Percentiles rank a stretch among this genome's conserved stretches.
phyloP scores from a whole-genome alignment of 2,797 vertebrate species.

The Chanos chanos region DNA sequence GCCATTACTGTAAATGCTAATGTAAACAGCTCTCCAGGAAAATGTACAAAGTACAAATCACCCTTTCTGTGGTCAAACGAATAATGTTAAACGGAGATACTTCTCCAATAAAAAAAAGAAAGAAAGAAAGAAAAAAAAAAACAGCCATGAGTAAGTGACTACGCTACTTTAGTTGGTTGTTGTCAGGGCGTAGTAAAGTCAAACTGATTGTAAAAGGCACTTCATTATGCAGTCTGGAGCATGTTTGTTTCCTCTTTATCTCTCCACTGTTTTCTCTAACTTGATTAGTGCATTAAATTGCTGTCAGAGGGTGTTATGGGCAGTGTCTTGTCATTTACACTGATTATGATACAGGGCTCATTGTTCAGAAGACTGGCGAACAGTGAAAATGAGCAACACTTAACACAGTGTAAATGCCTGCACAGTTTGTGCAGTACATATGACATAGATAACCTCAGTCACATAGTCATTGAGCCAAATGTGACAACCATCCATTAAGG shows the following conservation, averaged over 20 bases:
- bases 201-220: slow-evolving; percentile 33
- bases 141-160: too few species aligned
- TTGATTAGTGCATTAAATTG: slow-evolving; percentile 40
- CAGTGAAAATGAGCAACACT: not conserved
- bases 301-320: slow-evolving; percentile 32
- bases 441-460: not conserved
- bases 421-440: not conserved
- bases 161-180: too few species aligned
- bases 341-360: too few species aligned
- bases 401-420: too few species aligned
- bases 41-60: too few species aligned
- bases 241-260: slow-evolving; percentile 25
- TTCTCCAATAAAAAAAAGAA: too few species aligned
- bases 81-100: too few species aligned
- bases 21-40: too few species aligned
- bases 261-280: slow-evolving; percentile 38
- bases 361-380: not conserved
- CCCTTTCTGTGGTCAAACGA: too few species aligned
- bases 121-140: too few species aligned
- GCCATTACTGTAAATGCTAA: too few species aligned
- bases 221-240: slow-evolving; percentile 20
- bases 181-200: slow-evolving; percentile 11
- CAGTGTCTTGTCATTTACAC: slow-evolving; percentile 32
- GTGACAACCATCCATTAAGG: slow-evolving; percentile 22
- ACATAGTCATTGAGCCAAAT: not conserved